Evolutionary conservation across 2,797 vertebrate species (phyloP).

Genomic region (Semotilus atromaculatus): DNA sequence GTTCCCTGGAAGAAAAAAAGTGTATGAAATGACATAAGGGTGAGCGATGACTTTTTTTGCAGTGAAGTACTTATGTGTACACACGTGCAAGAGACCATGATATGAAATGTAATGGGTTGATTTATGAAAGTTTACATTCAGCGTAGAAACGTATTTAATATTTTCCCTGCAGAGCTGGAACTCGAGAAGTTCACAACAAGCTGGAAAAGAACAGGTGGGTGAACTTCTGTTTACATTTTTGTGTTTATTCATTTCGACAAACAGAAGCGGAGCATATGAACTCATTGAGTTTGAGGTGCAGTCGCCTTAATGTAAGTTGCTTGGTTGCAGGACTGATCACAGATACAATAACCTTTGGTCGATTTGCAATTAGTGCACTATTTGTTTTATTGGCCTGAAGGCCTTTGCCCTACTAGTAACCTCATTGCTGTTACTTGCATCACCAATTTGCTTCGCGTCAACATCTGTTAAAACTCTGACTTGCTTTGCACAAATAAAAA

Average conservation of each 20-base stretch:
- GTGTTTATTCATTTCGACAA: background rate
- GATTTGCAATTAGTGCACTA: background rate
- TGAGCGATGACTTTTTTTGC: slow-evolving; percentile 3
- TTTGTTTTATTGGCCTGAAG: slow-evolving; percentile 10
- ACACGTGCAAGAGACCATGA: background rate
- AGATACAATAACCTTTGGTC: background rate
- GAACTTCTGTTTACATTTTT: slow-evolving; percentile 31
- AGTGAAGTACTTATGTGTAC: background rate
- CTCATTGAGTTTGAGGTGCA: background rate
- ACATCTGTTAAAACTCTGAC: slow-evolving; percentile 14
- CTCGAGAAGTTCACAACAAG: slow-evolving; percentile 99
- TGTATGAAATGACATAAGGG: background rate
- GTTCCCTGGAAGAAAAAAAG: background rate
- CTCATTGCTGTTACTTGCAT: slow-evolving; percentile 8
- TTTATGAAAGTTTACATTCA: slow-evolving; percentile 25
- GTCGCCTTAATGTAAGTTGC: background rate
- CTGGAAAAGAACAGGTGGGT: slow-evolving; percentile 99
- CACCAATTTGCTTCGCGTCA: background rate
- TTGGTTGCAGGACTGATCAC: background rate
- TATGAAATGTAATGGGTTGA: slow-evolving; percentile 1
- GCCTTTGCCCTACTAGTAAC: background rate
- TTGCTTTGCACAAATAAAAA: background rate
- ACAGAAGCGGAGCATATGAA: background rate
- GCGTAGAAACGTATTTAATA: slow-evolving; percentile 43
- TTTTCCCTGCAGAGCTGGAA: slow-evolving; percentile 90